Conservation (phyloP, 2,113 vertebrate species). For the Leucosticte australis region DNA sequence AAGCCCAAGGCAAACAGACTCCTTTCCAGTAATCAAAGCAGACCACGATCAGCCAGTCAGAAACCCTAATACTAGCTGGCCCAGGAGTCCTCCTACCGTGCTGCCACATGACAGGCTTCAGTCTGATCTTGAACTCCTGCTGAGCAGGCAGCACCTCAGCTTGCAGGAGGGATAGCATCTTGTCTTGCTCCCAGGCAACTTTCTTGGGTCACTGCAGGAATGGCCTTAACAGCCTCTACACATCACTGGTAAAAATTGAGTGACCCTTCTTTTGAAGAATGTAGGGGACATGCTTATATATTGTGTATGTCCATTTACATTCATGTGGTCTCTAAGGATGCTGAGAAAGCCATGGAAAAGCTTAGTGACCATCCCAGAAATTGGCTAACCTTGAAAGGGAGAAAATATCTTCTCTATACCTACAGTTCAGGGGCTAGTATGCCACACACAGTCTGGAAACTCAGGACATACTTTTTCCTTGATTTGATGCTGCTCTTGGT, state of each 20-base stretch:
- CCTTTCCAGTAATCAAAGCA: conserved; percentile 24
- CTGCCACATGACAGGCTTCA: neutral
- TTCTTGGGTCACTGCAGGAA: neutral
- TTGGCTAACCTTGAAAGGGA: neutral
- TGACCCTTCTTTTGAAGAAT: neutral
- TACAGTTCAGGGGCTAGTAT: neutral
- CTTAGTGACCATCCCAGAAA: neutral
- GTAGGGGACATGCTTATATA: neutral
- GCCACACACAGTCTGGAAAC: conserved; percentile 7
- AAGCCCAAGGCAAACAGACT: conserved; percentile 44
- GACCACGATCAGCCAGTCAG: neutral
- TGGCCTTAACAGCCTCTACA: neutral
- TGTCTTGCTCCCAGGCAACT: neutral
- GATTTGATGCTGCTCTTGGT: neutral
- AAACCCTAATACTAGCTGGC: neutral
- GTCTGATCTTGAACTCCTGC: conserved; percentile 1
- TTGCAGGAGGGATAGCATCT: neutral
- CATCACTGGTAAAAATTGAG: neutral
- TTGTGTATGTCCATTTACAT: neutral
- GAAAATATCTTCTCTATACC: neutral
- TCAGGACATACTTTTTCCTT: neutral
- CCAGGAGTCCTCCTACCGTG: neutral
- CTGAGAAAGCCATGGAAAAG: neutral
- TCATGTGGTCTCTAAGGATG: neutral
- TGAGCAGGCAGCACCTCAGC: neutral